Conservation (phyloP, 2,113 vertebrate species). For the Poecilia latipinna region DNA sequence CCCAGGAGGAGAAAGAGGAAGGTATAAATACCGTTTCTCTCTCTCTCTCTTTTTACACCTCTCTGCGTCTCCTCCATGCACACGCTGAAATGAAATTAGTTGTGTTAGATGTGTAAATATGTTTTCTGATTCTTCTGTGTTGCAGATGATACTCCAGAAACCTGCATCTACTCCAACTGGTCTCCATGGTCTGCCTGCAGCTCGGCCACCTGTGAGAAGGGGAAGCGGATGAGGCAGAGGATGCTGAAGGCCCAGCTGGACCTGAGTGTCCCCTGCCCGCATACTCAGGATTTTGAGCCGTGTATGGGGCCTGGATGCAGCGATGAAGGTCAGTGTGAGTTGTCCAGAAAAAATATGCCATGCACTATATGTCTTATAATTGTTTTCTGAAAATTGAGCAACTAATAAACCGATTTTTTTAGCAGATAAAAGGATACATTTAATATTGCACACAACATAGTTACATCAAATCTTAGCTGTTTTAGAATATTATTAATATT, state of each 20-base stretch:
- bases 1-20: constrained; percentile 98
- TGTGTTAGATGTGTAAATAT: background rate
- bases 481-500: no score
- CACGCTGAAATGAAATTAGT: background rate
- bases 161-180: constrained; percentile 99
- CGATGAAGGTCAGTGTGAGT: constrained; percentile 86
- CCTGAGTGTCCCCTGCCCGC: constrained; percentile 94
- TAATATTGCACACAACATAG: no score
- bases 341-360: background rate
- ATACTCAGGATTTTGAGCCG: constrained; percentile 97
- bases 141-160: constrained; percentile 97
- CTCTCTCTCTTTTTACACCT: no score
- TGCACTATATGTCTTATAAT: background rate
- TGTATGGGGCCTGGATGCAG: constrained; percentile 99
- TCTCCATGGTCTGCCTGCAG: constrained; percentile 98
- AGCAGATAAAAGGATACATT: no score
- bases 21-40: constrained; percentile 76
- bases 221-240: constrained; percentile 96
- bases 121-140: constrained; percentile 7
- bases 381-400: background rate
- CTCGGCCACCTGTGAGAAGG: constrained; percentile 97
- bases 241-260: constrained; percentile 99
- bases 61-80: no score
- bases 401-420: no score
- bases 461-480: no score